Evolutionary conservation across 2,113 vertebrate genomes (phyloP).

Genomic region (Nycticryphes semicollaris): DNA sequence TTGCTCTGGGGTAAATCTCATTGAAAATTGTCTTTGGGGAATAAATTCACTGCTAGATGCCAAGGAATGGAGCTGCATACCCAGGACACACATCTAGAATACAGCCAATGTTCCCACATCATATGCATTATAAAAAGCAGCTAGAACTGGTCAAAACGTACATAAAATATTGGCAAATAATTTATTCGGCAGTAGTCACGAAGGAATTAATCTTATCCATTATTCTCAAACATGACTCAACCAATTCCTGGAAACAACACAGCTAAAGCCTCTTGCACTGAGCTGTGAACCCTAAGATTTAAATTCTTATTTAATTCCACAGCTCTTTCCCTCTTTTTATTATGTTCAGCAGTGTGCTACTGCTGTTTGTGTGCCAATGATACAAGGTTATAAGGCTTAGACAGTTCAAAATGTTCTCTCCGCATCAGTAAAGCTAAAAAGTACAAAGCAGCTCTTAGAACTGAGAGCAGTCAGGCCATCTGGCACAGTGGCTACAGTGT

Average conservation of each 20-base stretch:
- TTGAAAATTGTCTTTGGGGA: constrained; percentile 18
- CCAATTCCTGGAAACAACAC: constrained; percentile 53
- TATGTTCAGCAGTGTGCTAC: constrained; percentile 40
- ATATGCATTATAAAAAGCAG: not conserved
- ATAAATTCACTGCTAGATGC: constrained; percentile 3
- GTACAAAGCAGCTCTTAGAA: constrained; percentile 47
- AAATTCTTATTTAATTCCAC: constrained; percentile 58
- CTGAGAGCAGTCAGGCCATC: constrained; percentile 20
- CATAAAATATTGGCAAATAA: constrained; percentile 43
- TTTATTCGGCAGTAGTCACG: constrained; percentile 29
- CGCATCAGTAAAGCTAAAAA: constrained; percentile 39
- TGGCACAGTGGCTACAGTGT: constrained; percentile 10
- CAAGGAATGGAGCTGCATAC: not conserved
- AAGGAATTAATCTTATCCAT: constrained; percentile 47
- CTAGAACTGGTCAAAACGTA: not conserved
- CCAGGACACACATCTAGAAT: not conserved
- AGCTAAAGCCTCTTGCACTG: constrained; percentile 24
- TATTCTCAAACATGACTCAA: constrained; percentile 63
- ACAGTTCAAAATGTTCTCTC: constrained; percentile 67
- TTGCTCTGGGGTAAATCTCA: not conserved
- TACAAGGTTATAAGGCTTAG: constrained; percentile 55
- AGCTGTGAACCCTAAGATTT: constrained; percentile 45
- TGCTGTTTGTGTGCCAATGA: constrained; percentile 46
- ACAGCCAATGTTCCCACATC: not conserved
- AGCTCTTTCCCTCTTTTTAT: constrained; percentile 29